Percentiles rank a stretch among this genome's conserved stretches.
Conservation (phyloP, 2,888 invertebrate genomes). For the Caenorhabditis wallacei region DNA sequence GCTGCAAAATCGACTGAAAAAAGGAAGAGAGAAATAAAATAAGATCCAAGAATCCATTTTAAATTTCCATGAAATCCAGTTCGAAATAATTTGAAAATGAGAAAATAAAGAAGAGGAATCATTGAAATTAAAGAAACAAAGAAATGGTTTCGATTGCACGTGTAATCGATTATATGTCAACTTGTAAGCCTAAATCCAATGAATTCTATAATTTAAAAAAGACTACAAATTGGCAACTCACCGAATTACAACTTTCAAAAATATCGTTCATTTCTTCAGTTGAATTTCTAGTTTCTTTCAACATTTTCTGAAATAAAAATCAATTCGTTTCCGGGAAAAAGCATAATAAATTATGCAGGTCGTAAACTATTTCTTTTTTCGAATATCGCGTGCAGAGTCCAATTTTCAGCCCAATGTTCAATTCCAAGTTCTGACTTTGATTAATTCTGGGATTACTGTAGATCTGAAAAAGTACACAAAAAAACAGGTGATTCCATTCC, state of each 20-base stretch:
- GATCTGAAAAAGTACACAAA: no score
- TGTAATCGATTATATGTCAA: not conserved
- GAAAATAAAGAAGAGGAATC: not conserved
- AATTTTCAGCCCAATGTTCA: not conserved
- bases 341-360: constrained; percentile 3
- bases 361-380: not conserved
- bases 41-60: not conserved
- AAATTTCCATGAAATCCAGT: constrained; percentile 10
- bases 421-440: not conserved
- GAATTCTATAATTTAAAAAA: not conserved
- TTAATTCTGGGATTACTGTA: not conserved
- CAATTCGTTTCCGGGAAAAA: not conserved
- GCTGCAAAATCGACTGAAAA: constrained; percentile 3
- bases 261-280: not conserved
- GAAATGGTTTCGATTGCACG: no score
- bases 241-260: not conserved
- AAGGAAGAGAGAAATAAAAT: not conserved
- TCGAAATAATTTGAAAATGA: not conserved
- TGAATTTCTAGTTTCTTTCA: not conserved
- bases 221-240: no score
- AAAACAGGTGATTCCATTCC: constrained; percentile 14
- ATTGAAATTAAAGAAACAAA: constrained; percentile 1
- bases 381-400: constrained; percentile 4
- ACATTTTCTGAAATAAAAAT: not conserved
- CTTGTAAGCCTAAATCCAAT: not conserved